phyloP scores from a whole-genome alignment of 2,113 vertebrate genomes.

The Cariama cristata region DNA sequence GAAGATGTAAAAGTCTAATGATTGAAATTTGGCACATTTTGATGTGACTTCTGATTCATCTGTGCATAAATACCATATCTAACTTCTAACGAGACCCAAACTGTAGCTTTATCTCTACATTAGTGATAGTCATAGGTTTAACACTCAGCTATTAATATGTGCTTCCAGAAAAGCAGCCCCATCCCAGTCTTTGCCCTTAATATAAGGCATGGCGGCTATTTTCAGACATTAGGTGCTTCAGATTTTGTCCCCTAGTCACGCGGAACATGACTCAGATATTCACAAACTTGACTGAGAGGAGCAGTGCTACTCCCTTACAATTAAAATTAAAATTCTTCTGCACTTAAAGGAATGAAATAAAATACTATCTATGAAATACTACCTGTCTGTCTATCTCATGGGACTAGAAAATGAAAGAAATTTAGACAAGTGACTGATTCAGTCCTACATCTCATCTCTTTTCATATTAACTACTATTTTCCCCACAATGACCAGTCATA shows the following conservation, averaged over 20 bases:
- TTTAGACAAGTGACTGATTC: background rate
- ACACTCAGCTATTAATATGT: background rate
- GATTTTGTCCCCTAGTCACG: background rate
- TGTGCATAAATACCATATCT: background rate
- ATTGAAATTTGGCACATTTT: background rate
- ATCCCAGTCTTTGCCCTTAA: background rate
- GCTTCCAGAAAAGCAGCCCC: background rate
- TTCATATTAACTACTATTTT: background rate
- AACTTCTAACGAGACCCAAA: background rate
- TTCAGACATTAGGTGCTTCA: background rate
- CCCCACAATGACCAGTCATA: fast-evolving
- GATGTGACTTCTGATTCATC: conserved; percentile 16
- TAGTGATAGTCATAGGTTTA: background rate
- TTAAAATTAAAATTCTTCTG: background rate
- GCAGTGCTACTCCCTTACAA: background rate
- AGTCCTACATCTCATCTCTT: background rate
- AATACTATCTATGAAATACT: background rate
- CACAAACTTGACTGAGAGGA: background rate
- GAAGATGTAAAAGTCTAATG: background rate
- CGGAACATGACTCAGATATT: conserved; percentile 18
- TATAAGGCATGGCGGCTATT: conserved; percentile 19
- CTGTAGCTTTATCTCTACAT: background rate
- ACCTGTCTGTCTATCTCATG: background rate
- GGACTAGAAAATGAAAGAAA: background rate
- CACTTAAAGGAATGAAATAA: background rate